Evolutionary conservation across 2,797 vertebrate species (phyloP).

Genomic region (Gastrophryne carolinensis): DNA sequence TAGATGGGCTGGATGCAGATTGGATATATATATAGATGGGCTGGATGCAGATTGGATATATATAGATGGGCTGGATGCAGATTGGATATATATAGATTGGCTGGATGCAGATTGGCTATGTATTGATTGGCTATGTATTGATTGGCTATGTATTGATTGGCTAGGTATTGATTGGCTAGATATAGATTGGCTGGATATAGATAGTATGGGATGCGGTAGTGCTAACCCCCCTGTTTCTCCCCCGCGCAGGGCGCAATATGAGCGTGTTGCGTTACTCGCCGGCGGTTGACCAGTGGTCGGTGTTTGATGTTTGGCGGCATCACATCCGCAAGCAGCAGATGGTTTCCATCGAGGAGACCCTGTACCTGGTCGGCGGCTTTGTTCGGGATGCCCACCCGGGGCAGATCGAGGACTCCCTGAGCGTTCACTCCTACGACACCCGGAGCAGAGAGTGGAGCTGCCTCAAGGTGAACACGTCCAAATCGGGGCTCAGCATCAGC

Average conservation of each 20-base stretch:
- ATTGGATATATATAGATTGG: no score
- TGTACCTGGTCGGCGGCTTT: conserved; percentile 93
- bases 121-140: no score
- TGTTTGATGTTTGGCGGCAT: conserved; percentile 77
- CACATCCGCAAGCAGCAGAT: conserved; percentile 97
- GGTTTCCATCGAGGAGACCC: conserved; percentile 92
- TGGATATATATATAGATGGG: no score
- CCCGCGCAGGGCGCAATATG: conserved; percentile 84
- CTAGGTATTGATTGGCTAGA: no score
- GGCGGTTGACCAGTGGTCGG: conserved; percentile 80
- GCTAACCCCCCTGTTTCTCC: conserved; percentile 39
- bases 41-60: no score
- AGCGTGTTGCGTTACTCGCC: conserved; percentile 88
- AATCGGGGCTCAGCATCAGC: conserved; percentile 91
- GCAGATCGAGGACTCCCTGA: conserved; percentile 84
- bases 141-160: no score
- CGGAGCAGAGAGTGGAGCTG: conserved; percentile 83
- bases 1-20: no score
- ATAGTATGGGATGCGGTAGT: no score
- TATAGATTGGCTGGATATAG: no score
- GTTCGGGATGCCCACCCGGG: conserved; percentile 77
- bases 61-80: no score
- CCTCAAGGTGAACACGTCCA: conserved; percentile 88
- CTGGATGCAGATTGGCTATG: no score
- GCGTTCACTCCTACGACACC: conserved; percentile 87